Evolutionary conservation across 2,888 invertebrate genomes (phyloP), one percentile per base, ranked within the genome.

Genomic region (Eurytoma californica): DNA sequence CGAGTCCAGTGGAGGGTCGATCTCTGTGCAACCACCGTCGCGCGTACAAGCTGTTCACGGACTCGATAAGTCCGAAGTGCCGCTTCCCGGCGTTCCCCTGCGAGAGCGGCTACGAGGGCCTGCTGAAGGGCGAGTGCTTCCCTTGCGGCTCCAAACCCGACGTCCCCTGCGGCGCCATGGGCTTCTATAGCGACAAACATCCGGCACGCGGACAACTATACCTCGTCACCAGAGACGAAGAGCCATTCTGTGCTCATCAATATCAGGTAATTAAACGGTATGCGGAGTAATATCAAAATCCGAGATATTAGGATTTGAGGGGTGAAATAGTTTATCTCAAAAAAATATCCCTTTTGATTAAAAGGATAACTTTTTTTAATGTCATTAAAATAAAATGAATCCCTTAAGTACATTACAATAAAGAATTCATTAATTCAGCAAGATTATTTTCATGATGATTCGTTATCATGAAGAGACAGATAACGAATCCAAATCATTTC

Each of bases 201-300:
- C 92, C 94, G 4, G 97, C 96, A 0, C 92, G 96, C 47, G 97
- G 97, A 0, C 95, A 95, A 84, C 92, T 97, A n/a, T 98, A 96
- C 87, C 91, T 98, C 66, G 93, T 97, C 3, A 98, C 98, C 0
- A 93, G 97, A 81, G 96, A 97, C 82, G 96, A 96, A 87, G 96
- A 97, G 89, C 98, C 98, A 0, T 98, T 97, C 89, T 98, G 98
- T 91, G 97, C 97, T 0, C 96, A 97, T 90, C 97, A 97, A 87
- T 97, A 96, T 87, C 87, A 87, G 75, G 86, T 85, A 39, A 39
- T 39, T 1, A 39, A 39, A 24, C 24, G 1, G 24, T 24, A 24
- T n/a, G n/a, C n/a, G n/a, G n/a, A n/a, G n/a, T n/a, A n/a, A n/a
- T n/a, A n/a, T n/a, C n/a, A n/a, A n/a, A n/a, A n/a, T n/a, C n/a